A percentile compares a stretch with the other conserved stretches of the same genome.
These are phyloP conservation scores for Acipenser transmontanus DNA, from an alignment of 2,797 vertebrate species.

Conservation along the genomic window DNA sequence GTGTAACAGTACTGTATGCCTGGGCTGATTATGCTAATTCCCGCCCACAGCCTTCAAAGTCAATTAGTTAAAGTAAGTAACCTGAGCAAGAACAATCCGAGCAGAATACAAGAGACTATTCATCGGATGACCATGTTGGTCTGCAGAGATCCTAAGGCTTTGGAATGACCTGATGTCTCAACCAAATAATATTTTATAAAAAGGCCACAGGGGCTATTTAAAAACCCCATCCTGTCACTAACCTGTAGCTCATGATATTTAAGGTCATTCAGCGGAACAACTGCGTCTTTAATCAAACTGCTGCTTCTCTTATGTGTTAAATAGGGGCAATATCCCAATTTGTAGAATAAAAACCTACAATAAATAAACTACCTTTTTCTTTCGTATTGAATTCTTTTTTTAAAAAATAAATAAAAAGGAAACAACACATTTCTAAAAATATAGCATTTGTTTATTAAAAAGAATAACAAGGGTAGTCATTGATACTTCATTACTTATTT, in stretches of 20 bases:
- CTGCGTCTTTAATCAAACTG: neutral
- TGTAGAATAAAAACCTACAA: too few species aligned
- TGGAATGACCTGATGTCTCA: neutral
- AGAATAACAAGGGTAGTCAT: too few species aligned
- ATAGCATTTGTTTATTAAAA: too few species aligned
- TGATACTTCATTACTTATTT: too few species aligned
- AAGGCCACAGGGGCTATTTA: conserved; percentile 6
- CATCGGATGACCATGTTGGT: conserved; percentile 13
- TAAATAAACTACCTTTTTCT: too few species aligned
- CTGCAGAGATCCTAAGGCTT: neutral
- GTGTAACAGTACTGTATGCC: neutral
- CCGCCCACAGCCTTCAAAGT: conserved; percentile 1
- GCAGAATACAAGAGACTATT: conserved; percentile 15
- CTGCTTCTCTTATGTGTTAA: too few species aligned
- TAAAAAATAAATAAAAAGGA: too few species aligned
- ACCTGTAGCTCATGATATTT: conserved; percentile 7
- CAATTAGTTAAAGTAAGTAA: conserved; percentile 3
- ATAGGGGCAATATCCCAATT: too few species aligned
- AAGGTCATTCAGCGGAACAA: conserved; percentile 9
- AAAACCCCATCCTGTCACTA: conserved; percentile 5
- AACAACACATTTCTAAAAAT: too few species aligned
- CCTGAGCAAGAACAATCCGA: neutral
- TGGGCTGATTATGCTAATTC: conserved; percentile 12
- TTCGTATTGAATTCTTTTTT: too few species aligned
- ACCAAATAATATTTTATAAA: conserved; percentile 12